Percentiles rank a stretch among this genome's conserved stretches.
Conservation (phyloP, 1,140 invertebrate genomes). For the Apis dorsata region DNA sequence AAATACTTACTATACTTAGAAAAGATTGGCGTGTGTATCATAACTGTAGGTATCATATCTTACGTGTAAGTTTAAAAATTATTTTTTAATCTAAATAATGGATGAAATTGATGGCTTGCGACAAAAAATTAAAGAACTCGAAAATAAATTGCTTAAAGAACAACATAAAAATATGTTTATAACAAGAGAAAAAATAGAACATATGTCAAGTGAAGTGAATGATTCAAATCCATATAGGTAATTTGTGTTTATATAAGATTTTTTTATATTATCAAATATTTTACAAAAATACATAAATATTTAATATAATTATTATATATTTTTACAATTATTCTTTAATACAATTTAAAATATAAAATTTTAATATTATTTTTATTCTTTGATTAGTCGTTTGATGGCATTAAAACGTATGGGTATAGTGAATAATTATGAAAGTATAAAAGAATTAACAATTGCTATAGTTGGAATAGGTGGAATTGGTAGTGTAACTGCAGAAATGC, state of each 20-base stretch:
- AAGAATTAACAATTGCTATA: slow-evolving; percentile 93
- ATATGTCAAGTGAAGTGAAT: slow-evolving; percentile 93
- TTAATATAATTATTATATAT: not conserved
- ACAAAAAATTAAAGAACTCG: slow-evolving; percentile 80
- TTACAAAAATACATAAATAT: not conserved
- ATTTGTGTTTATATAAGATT: slow-evolving; percentile 26
- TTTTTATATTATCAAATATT: slow-evolving; percentile 28
- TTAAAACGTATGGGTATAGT: slow-evolving; percentile 99
- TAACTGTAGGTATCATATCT: not conserved
- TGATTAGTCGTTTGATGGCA: slow-evolving; percentile 96
- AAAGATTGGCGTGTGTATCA: not conserved
- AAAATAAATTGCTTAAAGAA: slow-evolving; percentile 80
- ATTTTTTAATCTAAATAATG: slow-evolving; percentile 56
- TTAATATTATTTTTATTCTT: slow-evolving; percentile 29
- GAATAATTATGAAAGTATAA: slow-evolving; percentile 98
- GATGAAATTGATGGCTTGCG: slow-evolving; percentile 69
- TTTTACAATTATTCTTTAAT: not conserved
- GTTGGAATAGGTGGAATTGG: slow-evolving; percentile 99
- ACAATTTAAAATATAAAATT: not conserved
- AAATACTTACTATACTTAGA: not conserved
- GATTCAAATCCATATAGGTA: slow-evolving; percentile 99
- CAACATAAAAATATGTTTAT: slow-evolving; percentile 73
- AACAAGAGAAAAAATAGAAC: slow-evolving; percentile 80
- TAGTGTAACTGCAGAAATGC: slow-evolving; percentile 99
- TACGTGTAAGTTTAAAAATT: not conserved